Percentiles rank a stretch among this genome's conserved stretches.
These are phyloP conservation scores for Cydia fagiglandana DNA, from an alignment of 1,140 invertebrate species.

Conservation along the genomic window DNA sequence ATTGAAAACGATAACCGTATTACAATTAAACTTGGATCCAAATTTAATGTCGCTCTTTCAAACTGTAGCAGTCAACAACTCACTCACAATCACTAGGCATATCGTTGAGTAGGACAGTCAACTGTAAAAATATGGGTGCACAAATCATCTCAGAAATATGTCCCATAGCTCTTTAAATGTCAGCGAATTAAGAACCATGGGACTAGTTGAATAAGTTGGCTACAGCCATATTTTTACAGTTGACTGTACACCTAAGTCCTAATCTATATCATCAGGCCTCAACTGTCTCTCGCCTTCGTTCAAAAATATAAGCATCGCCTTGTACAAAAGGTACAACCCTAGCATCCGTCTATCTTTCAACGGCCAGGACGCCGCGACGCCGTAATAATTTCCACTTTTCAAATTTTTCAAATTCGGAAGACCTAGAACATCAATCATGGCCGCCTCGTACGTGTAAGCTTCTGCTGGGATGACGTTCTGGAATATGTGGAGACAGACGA, in stretches of 20 bases:
- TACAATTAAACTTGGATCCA: too few relatives aligned
- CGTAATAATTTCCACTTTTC: conserved; percentile 92
- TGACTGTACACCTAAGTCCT: conserved; percentile 6
- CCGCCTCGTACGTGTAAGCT: conserved; percentile 95
- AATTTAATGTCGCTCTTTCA: neutral
- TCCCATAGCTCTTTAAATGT: too few relatives aligned
- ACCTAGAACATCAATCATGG: conserved; percentile 94
- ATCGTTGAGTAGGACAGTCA: too few relatives aligned
- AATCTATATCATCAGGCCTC: conserved; percentile 83
- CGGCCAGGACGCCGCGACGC: conserved; percentile 86
- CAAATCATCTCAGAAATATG: too few relatives aligned
- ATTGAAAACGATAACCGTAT: too few relatives aligned
- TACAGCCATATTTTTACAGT: too few relatives aligned
- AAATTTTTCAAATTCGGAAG: conserved; percentile 89
- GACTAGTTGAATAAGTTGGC: too few relatives aligned
- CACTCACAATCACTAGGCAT: neutral
- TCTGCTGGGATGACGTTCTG: conserved; percentile 95
- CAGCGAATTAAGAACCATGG: too few relatives aligned
- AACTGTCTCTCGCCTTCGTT: conserved; percentile 92
- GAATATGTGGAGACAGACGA: conserved; percentile 94
- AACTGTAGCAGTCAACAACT: neutral
- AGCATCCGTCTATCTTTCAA: conserved; percentile 84
- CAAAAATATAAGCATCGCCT: conserved; percentile 91
- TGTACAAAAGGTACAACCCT: conserved; percentile 90
- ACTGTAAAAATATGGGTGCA: too few relatives aligned